Percentiles rank a stretch among this genome's conserved stretches.
phyloP scores from a whole-genome alignment of 2,113 vertebrate genomes.

The Natator depressus region DNA sequence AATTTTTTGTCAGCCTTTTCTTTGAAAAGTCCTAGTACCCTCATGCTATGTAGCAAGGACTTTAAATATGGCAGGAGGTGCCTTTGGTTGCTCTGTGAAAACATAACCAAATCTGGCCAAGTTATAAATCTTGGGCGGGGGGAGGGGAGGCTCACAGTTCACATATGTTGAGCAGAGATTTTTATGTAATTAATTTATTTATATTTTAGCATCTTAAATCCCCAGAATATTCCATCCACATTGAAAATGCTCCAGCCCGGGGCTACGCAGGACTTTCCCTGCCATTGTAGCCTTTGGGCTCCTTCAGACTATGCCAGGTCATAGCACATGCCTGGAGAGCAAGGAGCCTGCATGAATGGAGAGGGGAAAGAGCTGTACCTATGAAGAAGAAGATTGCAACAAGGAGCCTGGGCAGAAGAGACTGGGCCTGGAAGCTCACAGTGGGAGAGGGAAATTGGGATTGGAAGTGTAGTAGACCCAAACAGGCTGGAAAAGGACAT shows the following conservation, averaged over 20 bases:
- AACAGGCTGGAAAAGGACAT: too few species aligned
- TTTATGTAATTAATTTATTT: background rate
- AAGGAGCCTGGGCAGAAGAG: too few species aligned
- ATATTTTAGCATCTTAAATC: background rate
- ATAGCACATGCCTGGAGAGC: conserved; percentile 4
- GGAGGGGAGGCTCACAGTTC: background rate
- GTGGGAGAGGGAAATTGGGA: too few species aligned
- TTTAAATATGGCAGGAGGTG: background rate
- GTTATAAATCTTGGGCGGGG: background rate
- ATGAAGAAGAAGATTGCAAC: too few species aligned
- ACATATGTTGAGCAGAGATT: background rate
- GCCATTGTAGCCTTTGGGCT: background rate
- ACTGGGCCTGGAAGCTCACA: too few species aligned
- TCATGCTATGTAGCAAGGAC: background rate
- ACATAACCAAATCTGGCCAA: background rate
- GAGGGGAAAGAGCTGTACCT: too few species aligned
- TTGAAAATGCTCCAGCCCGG: background rate
- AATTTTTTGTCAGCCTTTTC: background rate
- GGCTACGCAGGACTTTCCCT: background rate
- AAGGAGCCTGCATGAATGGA: background rate
- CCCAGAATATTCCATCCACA: background rate
- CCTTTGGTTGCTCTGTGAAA: background rate
- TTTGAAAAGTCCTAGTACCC: background rate
- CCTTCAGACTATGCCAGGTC: background rate
- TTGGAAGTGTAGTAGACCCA: too few species aligned